Percentiles rank a stretch among this genome's conserved stretches.
Evolutionary conservation across 2,888 invertebrate genomes (phyloP).

Genomic region (Nematopogon swammerdamellus): DNA sequence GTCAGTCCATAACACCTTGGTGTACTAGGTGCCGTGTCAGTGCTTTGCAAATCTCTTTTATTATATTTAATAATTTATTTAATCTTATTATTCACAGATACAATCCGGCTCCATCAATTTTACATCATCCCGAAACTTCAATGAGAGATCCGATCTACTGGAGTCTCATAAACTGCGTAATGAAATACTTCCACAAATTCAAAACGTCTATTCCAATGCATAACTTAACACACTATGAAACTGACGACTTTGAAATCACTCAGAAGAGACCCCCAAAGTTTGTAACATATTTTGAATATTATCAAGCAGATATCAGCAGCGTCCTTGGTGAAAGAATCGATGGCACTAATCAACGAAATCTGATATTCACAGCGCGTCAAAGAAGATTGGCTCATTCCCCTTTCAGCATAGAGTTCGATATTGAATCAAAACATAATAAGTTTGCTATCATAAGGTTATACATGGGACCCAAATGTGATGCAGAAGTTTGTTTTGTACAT

Average conservation of each 20-base stretch:
- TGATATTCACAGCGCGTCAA: constrained; percentile 23
- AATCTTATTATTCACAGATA: constrained; percentile 23
- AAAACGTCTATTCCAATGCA: constrained; percentile 24
- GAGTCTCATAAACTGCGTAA: constrained; percentile 26
- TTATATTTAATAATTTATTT: too few relatives aligned
- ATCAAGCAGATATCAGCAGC: constrained; percentile 26
- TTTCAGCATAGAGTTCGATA: constrained; percentile 27
- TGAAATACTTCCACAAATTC: constrained; percentile 32
- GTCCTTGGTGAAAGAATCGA: constrained; percentile 17
- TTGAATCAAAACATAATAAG: constrained; percentile 22
- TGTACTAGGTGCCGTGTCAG: too few relatives aligned
- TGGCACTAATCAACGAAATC: background rate
- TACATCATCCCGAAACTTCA: constrained; percentile 40
- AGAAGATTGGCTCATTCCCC: constrained; percentile 30
- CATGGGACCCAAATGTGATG: constrained; percentile 32
- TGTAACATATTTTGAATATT: constrained; percentile 32
- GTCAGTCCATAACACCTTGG: too few relatives aligned
- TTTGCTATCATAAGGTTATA: constrained; percentile 30
- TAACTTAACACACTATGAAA: constrained; percentile 25
- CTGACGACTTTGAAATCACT: constrained; percentile 23
- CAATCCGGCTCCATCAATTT: constrained; percentile 35
- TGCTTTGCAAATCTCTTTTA: too few relatives aligned
- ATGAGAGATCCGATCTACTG: constrained; percentile 38
- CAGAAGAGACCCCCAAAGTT: constrained; percentile 24
- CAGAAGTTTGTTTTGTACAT: constrained; percentile 24